A percentile compares a stretch with the other conserved stretches of the same genome.
phyloP scores from a whole-genome alignment of 2,888 invertebrate genomes.

The Peribatodes rhomboidaria region DNA sequence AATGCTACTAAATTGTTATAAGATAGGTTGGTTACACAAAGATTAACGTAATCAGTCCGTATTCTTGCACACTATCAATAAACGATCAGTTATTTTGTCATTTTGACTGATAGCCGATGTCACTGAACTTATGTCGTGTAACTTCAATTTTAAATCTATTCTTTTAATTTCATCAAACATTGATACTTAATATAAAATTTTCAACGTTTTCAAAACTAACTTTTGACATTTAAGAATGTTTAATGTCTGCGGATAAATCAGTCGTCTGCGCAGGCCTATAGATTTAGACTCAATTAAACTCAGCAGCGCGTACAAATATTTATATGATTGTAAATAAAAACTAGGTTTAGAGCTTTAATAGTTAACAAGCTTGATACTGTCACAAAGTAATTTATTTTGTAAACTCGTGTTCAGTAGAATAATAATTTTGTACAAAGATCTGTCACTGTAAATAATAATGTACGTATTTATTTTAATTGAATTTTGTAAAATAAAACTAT shows the following conservation, averaged over 20 bases:
- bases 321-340: slow-evolving; percentile 55
- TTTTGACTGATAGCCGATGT: too few species aligned
- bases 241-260: too few species aligned
- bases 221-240: too few species aligned
- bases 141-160: too few species aligned
- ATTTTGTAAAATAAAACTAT: slow-evolving; percentile 74
- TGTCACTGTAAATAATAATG: slow-evolving; percentile 56
- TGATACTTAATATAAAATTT: too few species aligned
- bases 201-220: too few species aligned
- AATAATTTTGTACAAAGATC: slow-evolving; percentile 43
- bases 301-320: slow-evolving; percentile 22
- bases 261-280: background rate
- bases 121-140: too few species aligned
- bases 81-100: too few species aligned
- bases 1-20: too few species aligned
- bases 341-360: slow-evolving; percentile 75
- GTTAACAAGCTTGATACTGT: slow-evolving; percentile 56
- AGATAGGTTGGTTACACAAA: too few species aligned
- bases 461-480: slow-evolving; percentile 77
- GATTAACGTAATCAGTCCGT: background rate
- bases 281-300: background rate
- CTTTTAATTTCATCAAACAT: too few species aligned
- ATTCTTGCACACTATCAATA: too few species aligned
- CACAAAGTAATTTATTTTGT: slow-evolving; percentile 56
- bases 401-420: slow-evolving; percentile 73